A percentile compares a stretch with the other conserved stretches of the same genome.
Conservation (phyloP, 2,113 vertebrate species). For the Promerops cafer region DNA sequence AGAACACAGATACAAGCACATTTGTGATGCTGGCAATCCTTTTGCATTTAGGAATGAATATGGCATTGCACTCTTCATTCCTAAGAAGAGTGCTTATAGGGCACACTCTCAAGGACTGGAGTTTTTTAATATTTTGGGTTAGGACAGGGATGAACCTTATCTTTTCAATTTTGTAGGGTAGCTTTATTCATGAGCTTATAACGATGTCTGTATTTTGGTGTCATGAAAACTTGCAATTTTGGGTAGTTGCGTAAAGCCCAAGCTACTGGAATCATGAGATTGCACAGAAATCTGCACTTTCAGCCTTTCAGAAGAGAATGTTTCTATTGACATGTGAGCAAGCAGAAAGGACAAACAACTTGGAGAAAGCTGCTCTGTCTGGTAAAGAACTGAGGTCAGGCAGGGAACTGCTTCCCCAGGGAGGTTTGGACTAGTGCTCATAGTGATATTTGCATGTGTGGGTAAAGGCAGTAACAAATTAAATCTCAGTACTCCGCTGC, state of each 20-base stretch:
- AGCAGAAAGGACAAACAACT: not conserved
- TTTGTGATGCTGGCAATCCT: not conserved
- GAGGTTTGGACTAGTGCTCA: not conserved
- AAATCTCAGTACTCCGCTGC: not conserved
- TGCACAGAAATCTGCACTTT: not conserved
- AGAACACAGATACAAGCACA: not conserved
- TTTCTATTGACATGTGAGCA: not conserved
- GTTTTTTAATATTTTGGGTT: not conserved
- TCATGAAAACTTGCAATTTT: not conserved
- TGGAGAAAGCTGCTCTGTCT: not conserved
- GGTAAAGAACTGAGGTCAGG: not conserved
- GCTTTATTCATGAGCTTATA: not conserved
- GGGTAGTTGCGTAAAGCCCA: not conserved
- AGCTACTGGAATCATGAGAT: not conserved
- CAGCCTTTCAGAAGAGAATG: not conserved
- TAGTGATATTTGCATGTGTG: not conserved
- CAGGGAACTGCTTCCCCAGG: not conserved
- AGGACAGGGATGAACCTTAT: not conserved
- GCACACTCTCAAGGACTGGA: not conserved
- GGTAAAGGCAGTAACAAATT: not conserved
- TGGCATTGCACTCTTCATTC: not conserved
- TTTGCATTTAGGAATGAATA: not conserved
- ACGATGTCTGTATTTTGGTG: not conserved
- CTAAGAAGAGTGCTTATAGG: not conserved
- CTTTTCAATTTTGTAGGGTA: not conserved